Evolutionary conservation across 2,888 invertebrate species (phyloP), one percentile per base, ranked within the genome.

Genomic region (Gastrophysa polygoni): DNA sequence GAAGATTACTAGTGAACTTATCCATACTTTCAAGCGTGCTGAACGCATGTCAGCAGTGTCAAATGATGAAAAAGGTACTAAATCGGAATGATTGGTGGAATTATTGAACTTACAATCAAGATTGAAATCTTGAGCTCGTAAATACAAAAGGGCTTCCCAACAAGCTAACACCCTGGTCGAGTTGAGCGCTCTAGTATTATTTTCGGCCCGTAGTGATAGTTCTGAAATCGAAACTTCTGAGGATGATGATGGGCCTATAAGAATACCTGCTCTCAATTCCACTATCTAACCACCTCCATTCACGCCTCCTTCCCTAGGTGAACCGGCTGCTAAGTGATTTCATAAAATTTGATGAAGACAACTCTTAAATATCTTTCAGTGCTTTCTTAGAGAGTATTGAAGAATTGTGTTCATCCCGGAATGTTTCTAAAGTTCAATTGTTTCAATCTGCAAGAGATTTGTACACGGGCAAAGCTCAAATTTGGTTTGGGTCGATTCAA

Each of bases 261-360:
- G 32, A 32, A 10, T 32, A 32, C 32, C 32, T 10, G 11, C 3
- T 11, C 8, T 32, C 1, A 32, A 32, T 32, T 32, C 32, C 11
- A 32, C 32, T 32, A 11, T 32, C 11, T 11, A 32, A 11, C 11
- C 32, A 5, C 11, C 32, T 8, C 7, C 3, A 10, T 10, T 5
- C 11, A 32, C 11, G 3, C 32, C 6, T 32, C 32, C 11, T n/a
- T 55, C 43, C 7, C 43, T 21, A 21, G 6, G 11, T 17, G 38
- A 18, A 54, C 65, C 65, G 4, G 55, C 62, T 14, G 58, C 57
- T 55, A 63, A 66, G 56, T 66, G 62, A 56, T 52, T 46, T 63
- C 1, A 56, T 16, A 4, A 63, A 66, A 21, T 65, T 62, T 57
- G 43, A 38, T 48, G 59, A 62, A 5, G 32, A 47, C 21, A 28